Evolutionary conservation across 2,888 invertebrate genomes (phyloP), one percentile per base, ranked within the genome.

Genomic region (Falcaria lacertinaria): DNA sequence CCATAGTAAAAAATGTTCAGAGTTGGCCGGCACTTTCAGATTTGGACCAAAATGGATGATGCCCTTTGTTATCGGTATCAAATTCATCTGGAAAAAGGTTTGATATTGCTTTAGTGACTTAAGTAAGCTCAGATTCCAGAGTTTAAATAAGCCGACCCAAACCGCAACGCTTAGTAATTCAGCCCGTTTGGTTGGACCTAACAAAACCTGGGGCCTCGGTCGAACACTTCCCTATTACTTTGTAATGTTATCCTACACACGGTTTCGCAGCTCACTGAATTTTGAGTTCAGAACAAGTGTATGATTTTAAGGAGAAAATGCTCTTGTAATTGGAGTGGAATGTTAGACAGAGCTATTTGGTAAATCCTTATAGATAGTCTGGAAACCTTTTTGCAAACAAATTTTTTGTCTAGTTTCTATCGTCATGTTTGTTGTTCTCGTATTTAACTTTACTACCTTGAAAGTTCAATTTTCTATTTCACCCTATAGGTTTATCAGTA

Each of bases 141-240:
- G 50, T 55, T 52, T 57, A 50, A 50, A 52, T 42, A 54, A 51
- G 43, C 40, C 44, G 50, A 50, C 60, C 54, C 55, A 54, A 38
- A 52, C 63, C 61, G 45, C 63, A 58, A 42, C 48, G 60, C 51
- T 64, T 57, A 60, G 60, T 49, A 54, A 58, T 58, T 60, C 41
- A 45, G 54, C 42, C 42, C 49, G 43, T 54, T 48, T 52, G 44
- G 41, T 49, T 28, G 28, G 28, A 28, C 28, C 28, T 28, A 28
- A 28, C 28, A 28, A 11, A 28, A 28, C 28, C 28, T 28, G 11
- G 28, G 28, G 28, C 28, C 28, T 28, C 28, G 28, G 28, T 28
- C 28, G 11, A 28, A 28, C 28, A 28, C 28, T 28, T 28, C 8
- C 28, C 28, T 1, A 28, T 28, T 28, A 28, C 28, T 28, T 28